Conservation (phyloP, 2,113 vertebrate genomes). For the Zosterops lateralis region DNA sequence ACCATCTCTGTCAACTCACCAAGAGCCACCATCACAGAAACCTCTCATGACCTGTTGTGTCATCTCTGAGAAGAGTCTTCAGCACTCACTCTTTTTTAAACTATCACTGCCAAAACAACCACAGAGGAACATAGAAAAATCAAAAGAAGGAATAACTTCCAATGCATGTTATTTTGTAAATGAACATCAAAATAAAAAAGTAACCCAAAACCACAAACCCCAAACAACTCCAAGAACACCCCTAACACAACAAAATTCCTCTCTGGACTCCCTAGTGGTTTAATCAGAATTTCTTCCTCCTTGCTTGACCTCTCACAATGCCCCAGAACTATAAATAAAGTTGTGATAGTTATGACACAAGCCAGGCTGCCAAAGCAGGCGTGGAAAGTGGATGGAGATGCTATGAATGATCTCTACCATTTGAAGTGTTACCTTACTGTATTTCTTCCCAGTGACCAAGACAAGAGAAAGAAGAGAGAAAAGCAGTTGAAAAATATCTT, state of each 20-base stretch:
- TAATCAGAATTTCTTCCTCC: background rate
- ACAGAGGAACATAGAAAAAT: background rate
- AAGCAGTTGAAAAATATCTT: background rate
- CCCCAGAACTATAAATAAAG: slow-evolving; percentile 26
- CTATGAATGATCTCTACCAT: slow-evolving; percentile 6
- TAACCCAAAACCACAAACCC: background rate
- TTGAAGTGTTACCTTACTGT: background rate
- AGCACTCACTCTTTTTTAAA: background rate
- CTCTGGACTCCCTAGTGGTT: background rate
- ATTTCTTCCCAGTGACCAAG: background rate
- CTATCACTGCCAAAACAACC: background rate
- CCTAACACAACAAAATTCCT: background rate
- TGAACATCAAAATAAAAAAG: background rate
- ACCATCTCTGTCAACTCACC: background rate
- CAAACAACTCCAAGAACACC: background rate
- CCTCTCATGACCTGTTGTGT: rapidly evolving
- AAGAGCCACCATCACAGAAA: background rate
- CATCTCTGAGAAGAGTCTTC: background rate
- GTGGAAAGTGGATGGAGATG: background rate
- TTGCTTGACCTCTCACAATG: slow-evolving; percentile 16
- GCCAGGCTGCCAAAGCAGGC: background rate
- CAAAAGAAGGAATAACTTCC: background rate
- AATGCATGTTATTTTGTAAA: background rate
- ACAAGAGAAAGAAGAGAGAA: background rate
- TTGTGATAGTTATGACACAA: slow-evolving; percentile 10